Conservation (phyloP, 2,797 vertebrate species). For the Clarias platycephalus region DNA sequence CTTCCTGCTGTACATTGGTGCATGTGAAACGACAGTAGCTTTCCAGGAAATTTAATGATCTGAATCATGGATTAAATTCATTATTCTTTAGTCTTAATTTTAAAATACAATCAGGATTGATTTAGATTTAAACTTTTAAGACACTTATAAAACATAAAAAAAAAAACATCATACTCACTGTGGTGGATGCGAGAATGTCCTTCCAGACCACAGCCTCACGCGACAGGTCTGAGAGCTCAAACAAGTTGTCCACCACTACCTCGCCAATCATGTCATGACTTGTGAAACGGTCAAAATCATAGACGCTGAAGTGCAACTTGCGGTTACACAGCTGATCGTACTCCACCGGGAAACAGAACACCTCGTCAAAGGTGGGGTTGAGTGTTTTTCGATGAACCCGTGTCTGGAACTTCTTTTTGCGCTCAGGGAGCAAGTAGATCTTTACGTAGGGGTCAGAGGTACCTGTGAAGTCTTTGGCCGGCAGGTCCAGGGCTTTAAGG, state of each 20-base stretch:
- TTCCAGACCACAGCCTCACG: conserved; percentile 96
- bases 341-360: conserved; percentile 89
- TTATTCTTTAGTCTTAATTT: background rate
- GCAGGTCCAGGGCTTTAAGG: conserved; percentile 92
- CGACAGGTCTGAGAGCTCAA: conserved; percentile 96
- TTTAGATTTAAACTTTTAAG: background rate
- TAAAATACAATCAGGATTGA: background rate
- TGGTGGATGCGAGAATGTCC: conserved; percentile 92
- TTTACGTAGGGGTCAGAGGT: conserved; percentile 98
- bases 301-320: conserved; percentile 96
- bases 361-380: conserved; percentile 92
- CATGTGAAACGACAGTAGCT: conserved; percentile 1
- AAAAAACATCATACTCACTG: conserved; percentile 78
- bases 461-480: conserved; percentile 95
- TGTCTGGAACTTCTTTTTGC: conserved; percentile 98
- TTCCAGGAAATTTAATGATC: background rate
- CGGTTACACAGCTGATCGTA: conserved; percentile 92
- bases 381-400: conserved; percentile 96
- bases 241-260: conserved; percentile 97
- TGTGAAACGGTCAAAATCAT: conserved; percentile 98
- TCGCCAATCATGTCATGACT: conserved; percentile 99
- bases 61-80: background rate
- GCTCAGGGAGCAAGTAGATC: conserved; percentile 95
- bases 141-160: background rate
- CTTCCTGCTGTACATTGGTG: background rate